Conservation (phyloP, 2,888 invertebrate species). For the Eristalinus aeneus region DNA sequence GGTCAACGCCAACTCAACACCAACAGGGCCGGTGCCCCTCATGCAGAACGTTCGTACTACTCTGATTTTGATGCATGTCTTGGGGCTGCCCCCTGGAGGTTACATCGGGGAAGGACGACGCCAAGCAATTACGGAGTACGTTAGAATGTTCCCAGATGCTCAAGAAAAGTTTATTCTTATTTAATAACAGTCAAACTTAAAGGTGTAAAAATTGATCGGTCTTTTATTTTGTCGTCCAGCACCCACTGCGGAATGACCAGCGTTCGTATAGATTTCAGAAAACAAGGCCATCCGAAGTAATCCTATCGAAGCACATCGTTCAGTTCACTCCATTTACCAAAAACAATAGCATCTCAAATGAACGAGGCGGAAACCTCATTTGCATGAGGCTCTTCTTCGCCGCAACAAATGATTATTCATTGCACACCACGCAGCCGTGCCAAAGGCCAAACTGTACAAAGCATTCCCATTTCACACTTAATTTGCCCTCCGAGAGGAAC, state of each 20-base stretch:
- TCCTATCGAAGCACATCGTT: neutral
- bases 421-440: neutral
- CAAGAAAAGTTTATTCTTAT: no score
- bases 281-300: neutral
- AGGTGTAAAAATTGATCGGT: no score
- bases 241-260: neutral
- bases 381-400: neutral
- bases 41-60: no score
- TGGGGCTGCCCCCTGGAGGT: no score
- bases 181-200: no score
- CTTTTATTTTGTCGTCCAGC: no score
- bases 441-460: conserved; percentile 15
- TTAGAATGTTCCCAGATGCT: no score
- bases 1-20: no score
- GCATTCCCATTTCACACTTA: conserved; percentile 38
- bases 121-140: no score
- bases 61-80: no score
- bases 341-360: neutral
- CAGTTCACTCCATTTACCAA: neutral
- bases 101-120: no score
- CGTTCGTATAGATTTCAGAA: neutral
- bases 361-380: neutral
- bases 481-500: conserved; percentile 10
- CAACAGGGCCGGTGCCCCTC: no score
- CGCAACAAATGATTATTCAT: neutral